Evolutionary conservation across 2,113 vertebrate species (phyloP).

Genomic region (Ciconia maguari): DNA sequence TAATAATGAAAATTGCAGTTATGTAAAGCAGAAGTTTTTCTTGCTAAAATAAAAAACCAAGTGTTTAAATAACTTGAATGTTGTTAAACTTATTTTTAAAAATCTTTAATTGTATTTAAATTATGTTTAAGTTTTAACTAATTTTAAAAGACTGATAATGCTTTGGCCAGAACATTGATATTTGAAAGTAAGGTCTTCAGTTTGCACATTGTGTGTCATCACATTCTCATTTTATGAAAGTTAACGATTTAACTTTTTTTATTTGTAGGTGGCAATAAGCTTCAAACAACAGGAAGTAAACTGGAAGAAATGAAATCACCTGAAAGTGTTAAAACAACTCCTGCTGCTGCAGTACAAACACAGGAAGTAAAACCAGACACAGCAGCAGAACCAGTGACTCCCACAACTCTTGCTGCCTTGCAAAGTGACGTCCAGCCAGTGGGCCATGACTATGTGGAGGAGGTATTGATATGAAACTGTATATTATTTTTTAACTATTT

Average conservation of each 20-base stretch:
- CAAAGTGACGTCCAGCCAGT: constrained; percentile 98
- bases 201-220: neutral
- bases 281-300: constrained; percentile 88
- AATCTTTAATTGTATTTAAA: neutral
- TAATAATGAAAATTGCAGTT: neutral
- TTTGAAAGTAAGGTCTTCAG: neutral
- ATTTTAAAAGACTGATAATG: neutral
- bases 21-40: neutral
- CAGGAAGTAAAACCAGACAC: constrained; percentile 83
- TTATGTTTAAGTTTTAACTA: neutral
- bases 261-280: constrained; percentile 88
- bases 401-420: constrained; percentile 87
- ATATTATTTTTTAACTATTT: neutral
- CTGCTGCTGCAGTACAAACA: constrained; percentile 68
- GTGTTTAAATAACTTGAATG: neutral
- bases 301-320: constrained; percentile 84
- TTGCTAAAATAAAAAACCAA: neutral
- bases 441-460: constrained; percentile 97
- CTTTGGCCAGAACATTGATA: neutral
- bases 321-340: constrained; percentile 78
- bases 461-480: constrained; percentile 77
- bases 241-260: neutral
- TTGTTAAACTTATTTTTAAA: neutral
- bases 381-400: constrained; percentile 80
- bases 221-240: neutral